Evolutionary conservation across 1,140 invertebrate genomes (phyloP).

Genomic region (Choristoneura fumiferana): DNA sequence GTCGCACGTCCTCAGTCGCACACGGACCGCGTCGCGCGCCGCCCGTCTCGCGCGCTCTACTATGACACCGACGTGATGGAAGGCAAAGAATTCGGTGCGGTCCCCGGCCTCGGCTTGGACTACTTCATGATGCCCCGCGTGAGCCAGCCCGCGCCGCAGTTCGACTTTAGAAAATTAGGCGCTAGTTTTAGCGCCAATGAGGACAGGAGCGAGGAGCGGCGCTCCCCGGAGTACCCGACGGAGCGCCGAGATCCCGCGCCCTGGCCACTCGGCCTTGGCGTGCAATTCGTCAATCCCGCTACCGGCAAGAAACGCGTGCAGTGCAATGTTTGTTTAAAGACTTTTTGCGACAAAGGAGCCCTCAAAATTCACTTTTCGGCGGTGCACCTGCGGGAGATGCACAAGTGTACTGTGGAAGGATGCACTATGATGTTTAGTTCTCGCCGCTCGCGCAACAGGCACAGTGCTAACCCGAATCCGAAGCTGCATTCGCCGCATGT

Average conservation of each 20-base stretch:
- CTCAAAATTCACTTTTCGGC: constrained; percentile 99
- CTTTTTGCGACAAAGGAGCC: constrained; percentile 99
- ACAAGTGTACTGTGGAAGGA: constrained; percentile 87
- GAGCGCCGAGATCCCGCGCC: constrained; percentile 68
- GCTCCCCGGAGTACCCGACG: constrained; percentile 55
- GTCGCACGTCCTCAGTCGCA: constrained; percentile 76
- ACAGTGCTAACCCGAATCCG: constrained; percentile 98
- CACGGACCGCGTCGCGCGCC: constrained; percentile 70
- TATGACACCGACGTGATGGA: constrained; percentile 73
- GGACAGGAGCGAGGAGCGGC: constrained; percentile 59
- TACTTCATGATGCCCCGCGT: constrained; percentile 76
- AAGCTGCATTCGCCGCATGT: constrained; percentile 98
- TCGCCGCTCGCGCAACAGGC: constrained; percentile 85
- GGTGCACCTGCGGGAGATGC: constrained; percentile 90
- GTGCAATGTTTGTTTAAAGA: constrained; percentile 98
- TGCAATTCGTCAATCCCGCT: constrained; percentile 93
- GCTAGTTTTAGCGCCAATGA: constrained; percentile 74
- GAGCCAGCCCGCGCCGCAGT: constrained; percentile 64
- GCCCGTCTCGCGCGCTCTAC: constrained; percentile 57
- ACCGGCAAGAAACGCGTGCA: constrained; percentile 98
- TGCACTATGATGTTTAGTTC: constrained; percentile 91
- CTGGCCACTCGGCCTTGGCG: constrained; percentile 90
- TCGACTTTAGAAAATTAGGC: constrained; percentile 76
- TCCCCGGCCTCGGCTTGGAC: constrained; percentile 68
- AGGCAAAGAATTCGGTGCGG: constrained; percentile 67